Evolutionary conservation across 2,797 vertebrate species (phyloP).

Genomic region (Myiotriccus ornatus): DNA sequence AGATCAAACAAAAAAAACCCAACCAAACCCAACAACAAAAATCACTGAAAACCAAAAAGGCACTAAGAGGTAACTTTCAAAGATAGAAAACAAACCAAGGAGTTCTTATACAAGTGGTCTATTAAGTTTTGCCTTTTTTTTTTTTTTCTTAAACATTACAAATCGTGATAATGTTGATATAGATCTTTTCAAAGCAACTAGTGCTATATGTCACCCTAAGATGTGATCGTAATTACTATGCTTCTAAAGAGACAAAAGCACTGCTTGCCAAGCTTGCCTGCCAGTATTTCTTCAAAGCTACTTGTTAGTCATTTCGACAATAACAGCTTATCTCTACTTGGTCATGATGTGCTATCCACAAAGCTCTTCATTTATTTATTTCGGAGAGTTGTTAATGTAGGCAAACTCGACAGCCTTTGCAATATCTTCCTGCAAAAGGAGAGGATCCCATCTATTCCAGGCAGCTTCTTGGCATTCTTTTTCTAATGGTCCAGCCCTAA

Average conservation of each 20-base stretch:
- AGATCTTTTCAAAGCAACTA: slow-evolving; percentile 34
- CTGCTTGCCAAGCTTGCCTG: background rate
- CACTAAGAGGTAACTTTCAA: background rate
- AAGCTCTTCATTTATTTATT: background rate
- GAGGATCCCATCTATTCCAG: background rate
- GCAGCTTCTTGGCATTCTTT: background rate
- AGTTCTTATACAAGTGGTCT: background rate
- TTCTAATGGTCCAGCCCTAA: background rate
- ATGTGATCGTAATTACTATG: background rate
- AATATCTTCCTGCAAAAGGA: background rate
- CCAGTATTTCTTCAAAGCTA: slow-evolving; percentile 55
- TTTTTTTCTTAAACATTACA: background rate
- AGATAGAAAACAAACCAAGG: background rate
- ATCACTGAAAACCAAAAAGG: background rate
- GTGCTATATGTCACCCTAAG: slow-evolving; percentile 11
- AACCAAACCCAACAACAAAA: background rate
- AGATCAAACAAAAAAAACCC: background rate
- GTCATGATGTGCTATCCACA: background rate
- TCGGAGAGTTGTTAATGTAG: background rate
- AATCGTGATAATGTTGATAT: background rate
- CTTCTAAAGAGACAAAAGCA: slow-evolving; percentile 45
- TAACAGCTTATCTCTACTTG: background rate
- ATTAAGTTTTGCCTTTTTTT: background rate
- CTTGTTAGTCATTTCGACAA: slow-evolving; percentile 25
- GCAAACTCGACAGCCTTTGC: background rate